phyloP scores from a whole-genome alignment of 2,113 vertebrate genomes.

The Stercorarius parasiticus region DNA sequence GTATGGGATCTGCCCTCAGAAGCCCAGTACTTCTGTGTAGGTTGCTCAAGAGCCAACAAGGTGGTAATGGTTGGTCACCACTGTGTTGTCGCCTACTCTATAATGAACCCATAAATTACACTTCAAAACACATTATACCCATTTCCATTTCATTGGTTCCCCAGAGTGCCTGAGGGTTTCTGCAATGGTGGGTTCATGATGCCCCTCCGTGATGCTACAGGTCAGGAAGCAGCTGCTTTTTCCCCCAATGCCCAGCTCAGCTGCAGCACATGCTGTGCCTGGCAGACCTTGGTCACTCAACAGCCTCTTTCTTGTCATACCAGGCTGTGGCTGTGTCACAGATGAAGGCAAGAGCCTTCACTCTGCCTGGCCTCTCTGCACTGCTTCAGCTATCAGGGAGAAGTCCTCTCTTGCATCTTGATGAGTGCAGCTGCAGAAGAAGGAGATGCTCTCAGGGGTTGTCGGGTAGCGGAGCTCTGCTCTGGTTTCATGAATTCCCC shows the following conservation, averaged over 20 bases:
- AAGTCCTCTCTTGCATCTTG: neutral
- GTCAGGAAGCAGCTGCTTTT: neutral
- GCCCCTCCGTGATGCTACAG: neutral
- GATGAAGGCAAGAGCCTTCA: accelerated
- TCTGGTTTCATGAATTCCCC: neutral
- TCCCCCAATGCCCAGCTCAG: neutral
- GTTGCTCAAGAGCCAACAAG: neutral
- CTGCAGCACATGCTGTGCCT: neutral
- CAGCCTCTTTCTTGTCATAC: neutral
- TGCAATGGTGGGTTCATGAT: neutral
- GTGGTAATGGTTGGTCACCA: neutral
- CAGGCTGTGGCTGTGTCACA: neutral
- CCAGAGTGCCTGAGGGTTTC: neutral
- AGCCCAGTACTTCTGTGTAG: accelerated
- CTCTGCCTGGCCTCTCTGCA: neutral
- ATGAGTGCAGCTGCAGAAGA: neutral
- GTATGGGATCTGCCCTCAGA: neutral
- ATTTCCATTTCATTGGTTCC: neutral
- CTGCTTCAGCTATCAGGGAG: accelerated
- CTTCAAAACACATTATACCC: neutral
- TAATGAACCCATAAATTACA: neutral
- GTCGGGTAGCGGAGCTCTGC: accelerated
- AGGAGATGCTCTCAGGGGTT: neutral
- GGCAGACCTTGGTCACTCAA: neutral
- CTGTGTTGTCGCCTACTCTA: neutral